Conservation (phyloP, 2,797 vertebrate species). For the Helostoma temminkii region DNA sequence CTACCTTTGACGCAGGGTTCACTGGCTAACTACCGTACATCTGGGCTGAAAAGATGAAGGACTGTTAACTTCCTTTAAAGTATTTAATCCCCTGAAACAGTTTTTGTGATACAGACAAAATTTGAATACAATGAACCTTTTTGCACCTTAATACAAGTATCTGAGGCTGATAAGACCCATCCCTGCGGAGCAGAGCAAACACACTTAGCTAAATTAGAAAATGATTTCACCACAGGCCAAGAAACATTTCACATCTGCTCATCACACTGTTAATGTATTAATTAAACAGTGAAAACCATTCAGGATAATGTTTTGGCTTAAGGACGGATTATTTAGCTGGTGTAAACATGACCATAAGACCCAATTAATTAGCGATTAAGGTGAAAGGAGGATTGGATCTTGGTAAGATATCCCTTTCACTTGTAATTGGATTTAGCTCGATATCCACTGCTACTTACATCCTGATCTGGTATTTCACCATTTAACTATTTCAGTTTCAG, state of each 20-base stretch:
- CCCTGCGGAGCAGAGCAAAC: slow-evolving; percentile 57
- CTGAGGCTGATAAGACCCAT: slow-evolving; percentile 56
- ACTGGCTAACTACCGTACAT: not conserved
- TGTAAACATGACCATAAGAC: slow-evolving; percentile 20
- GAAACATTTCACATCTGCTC: slow-evolving; percentile 19
- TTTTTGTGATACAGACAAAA: slow-evolving; percentile 17
- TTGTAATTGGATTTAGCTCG: slow-evolving; percentile 11
- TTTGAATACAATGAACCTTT: slow-evolving; percentile 28
- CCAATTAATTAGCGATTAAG: slow-evolving; percentile 10
- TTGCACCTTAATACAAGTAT: slow-evolving; percentile 43
- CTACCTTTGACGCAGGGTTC: slow-evolving; percentile 45
- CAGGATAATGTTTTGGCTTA: slow-evolving; percentile 11
- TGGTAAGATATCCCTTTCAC: not conserved
- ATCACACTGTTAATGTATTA: slow-evolving; percentile 20
- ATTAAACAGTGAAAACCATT: slow-evolving; percentile 26
- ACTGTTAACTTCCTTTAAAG: slow-evolving; percentile 1
- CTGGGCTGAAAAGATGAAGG: not conserved
- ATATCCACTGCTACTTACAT: not conserved
- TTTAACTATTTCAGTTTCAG: not conserved
- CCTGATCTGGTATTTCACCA: not conserved
- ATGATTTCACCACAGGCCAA: slow-evolving; percentile 16
- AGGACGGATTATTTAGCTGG: slow-evolving; percentile 23
- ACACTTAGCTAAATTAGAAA: slow-evolving; percentile 1
- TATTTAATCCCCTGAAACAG: too few species aligned
- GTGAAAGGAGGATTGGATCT: slow-evolving; percentile 5